Base-by-base conservation (phyloP, 2,797 vertebrate species). In the Astyanax mexicanus region DNA sequence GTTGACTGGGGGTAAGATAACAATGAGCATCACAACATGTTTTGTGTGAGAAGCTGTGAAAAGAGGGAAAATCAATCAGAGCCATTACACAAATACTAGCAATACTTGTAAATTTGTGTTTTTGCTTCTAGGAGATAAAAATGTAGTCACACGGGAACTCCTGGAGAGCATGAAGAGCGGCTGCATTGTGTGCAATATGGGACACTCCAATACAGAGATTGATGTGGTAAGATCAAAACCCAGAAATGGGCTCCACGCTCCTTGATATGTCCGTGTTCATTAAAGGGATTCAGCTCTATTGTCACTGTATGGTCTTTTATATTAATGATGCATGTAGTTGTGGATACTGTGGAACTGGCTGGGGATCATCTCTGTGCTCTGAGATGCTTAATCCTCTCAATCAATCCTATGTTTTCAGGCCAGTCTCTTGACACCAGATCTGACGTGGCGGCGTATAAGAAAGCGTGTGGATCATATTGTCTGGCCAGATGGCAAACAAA, bases 141-240 rank as follows among this genome's bases (percentile, higher is more conserved):
- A 95, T 0, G 94, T 98, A 75, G 95, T 99, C 79, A 91, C 85
- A 72, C 90, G 96, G 85, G 95, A 98, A 51, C 94, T 96, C 64
- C 88, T 99, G 86, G 96, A 99, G 66, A 86, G 88, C n/a, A 96
- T 98, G 96, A 98, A 97, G 91, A 97, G 93, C 44, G 94, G 96
- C 79, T 98, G 96, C 80, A 95, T 98, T 0, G 92, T 98, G 47
- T 98, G 97, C 86, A 98, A 98, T 91, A 98, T 99, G 97, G 97
- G 97, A 0, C 96, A 98, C 90, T 98, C 96, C 85, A 97, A 95
- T 88, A 97, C 94, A 0, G 97, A 98, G 88, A 98, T 98, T 38
- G 96, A 98, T 1, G 70, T 92, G 87, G 91, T 93, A 81, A 76
- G 82, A 66, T 44, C 10, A 15, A 29, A 23, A 38, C 21, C n/a